Evolutionary conservation across 1,140 invertebrate species (phyloP).

Genomic region (Drosophila triauraria): DNA sequence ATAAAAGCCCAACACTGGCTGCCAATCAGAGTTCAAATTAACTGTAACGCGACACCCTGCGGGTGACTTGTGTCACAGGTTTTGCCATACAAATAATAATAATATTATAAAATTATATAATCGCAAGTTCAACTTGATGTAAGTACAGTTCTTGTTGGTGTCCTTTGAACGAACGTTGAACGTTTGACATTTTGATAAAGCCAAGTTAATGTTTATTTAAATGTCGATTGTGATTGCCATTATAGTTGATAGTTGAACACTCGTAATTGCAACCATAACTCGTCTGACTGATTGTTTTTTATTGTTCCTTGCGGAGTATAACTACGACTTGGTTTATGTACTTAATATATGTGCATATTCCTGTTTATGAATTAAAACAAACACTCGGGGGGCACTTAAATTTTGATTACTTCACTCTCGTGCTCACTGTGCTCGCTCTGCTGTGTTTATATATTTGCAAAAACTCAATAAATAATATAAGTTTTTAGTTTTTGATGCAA

Average conservation of each 20-base stretch:
- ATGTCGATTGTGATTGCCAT: slow-evolving; percentile 7
- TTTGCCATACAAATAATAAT: not conserved
- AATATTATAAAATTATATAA: not conserved
- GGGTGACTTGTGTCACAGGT: slow-evolving; percentile 4
- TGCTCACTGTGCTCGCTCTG: not conserved
- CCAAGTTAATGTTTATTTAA: slow-evolving; percentile 17
- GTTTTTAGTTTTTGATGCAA: slow-evolving; percentile 2
- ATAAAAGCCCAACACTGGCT: not conserved
- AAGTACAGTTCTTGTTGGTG: not conserved
- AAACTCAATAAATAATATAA: slow-evolving; percentile 28
- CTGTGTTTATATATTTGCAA: not conserved
- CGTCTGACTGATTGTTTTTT: not conserved
- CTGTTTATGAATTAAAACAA: slow-evolving; percentile 11
- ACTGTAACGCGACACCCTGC: slow-evolving; percentile 21
- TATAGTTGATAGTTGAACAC: slow-evolving; percentile 14
- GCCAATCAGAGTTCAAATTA: slow-evolving; percentile 29
- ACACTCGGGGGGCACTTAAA: slow-evolving; percentile 8
- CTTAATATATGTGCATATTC: not conserved
- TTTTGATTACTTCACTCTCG: slow-evolving; percentile 2
- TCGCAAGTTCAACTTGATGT: not conserved
- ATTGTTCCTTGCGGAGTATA: too few relatives aligned
- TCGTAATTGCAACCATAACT: slow-evolving; percentile 9
- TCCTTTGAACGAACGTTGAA: not conserved
- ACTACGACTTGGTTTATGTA: not conserved
- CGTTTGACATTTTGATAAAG: slow-evolving; percentile 12